phyloP scores from a whole-genome alignment of 2,797 vertebrate genomes.

The Toxotes lorentzi region DNA sequence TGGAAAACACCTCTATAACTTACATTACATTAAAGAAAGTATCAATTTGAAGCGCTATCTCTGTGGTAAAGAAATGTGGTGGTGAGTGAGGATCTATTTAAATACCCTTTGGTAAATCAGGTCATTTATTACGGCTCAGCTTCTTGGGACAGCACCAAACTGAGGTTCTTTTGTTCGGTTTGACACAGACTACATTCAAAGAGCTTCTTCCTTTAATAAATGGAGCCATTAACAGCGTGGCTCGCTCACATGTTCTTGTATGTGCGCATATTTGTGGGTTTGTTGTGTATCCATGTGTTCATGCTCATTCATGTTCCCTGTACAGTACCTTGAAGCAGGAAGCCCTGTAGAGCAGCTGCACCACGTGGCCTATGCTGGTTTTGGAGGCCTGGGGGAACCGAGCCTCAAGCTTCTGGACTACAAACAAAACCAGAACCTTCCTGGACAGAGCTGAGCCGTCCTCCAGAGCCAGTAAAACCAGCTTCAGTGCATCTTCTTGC shows the following conservation, averaged over 20 bases:
- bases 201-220: background rate
- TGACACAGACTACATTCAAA: conserved; percentile 6
- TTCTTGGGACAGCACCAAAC: conserved; percentile 38
- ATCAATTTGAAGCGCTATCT: conserved; percentile 7
- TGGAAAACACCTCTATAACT: conserved; percentile 21
- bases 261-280: background rate
- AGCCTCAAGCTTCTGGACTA: conserved; percentile 95
- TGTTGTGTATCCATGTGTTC: conserved; percentile 6
- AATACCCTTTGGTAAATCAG: conserved; percentile 52
- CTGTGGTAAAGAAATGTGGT: conserved; percentile 18
- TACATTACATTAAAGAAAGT: conserved; percentile 4
- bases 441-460: conserved; percentile 96
- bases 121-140: conserved; percentile 45
- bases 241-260: conserved; percentile 7
- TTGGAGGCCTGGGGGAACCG: conserved; percentile 97
- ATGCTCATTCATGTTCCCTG: background rate
- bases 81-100: conserved; percentile 53
- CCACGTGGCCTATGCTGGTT: conserved; percentile 97
- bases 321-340: conserved; percentile 94
- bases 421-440: conserved; percentile 97
- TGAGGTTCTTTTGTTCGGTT: conserved; percentile 36
- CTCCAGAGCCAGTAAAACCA: conserved; percentile 94
- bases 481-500: conserved; percentile 96
- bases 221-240: background rate
- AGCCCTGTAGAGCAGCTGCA: conserved; percentile 96